Percentiles rank a stretch among this genome's conserved stretches.
phyloP scores from a whole-genome alignment of 2,113 vertebrate species.

The Aplodontia rufa region DNA sequence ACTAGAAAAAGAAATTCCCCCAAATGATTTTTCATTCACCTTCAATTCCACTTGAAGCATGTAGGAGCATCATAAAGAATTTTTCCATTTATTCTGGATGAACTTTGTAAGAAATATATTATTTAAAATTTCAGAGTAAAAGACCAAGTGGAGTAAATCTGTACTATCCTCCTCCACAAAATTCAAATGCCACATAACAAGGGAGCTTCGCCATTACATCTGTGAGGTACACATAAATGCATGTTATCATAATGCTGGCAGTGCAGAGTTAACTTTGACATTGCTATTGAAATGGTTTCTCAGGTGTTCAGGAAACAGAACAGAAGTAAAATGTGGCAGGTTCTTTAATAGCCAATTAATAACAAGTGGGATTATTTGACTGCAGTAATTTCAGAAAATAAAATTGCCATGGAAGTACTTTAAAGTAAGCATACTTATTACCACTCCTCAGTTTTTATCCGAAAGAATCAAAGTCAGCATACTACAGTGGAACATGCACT shows the following conservation, averaged over 20 bases:
- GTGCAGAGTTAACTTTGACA: not conserved
- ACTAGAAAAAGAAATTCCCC: not conserved
- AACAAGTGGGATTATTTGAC: slow-evolving; percentile 10
- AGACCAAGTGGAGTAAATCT: not conserved
- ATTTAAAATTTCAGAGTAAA: not conserved
- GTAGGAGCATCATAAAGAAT: too few species aligned
- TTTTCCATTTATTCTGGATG: slow-evolving; percentile 22
- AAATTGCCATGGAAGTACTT: slow-evolving; percentile 2
- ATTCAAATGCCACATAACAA: not conserved
- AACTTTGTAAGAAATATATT: not conserved
- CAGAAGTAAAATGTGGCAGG: not conserved
- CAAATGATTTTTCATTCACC: not conserved
- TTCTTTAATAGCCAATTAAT: slow-evolving; percentile 16
- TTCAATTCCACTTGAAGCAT: not conserved
- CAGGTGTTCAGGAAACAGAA: slow-evolving; percentile 38
- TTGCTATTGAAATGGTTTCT: not conserved
- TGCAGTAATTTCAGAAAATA: slow-evolving; percentile 1
- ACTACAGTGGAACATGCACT: too few species aligned
- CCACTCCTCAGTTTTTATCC: too few species aligned
- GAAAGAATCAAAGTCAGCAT: too few species aligned
- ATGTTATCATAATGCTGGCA: not conserved
- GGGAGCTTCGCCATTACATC: not conserved
- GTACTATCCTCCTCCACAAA: not conserved
- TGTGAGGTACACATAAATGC: not conserved
- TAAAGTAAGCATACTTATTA: not conserved